Percentiles rank a stretch among this genome's conserved stretches.
Evolutionary conservation across 1,140 invertebrate species (phyloP).

Genomic region (Neoseiulus cucumeris): DNA sequence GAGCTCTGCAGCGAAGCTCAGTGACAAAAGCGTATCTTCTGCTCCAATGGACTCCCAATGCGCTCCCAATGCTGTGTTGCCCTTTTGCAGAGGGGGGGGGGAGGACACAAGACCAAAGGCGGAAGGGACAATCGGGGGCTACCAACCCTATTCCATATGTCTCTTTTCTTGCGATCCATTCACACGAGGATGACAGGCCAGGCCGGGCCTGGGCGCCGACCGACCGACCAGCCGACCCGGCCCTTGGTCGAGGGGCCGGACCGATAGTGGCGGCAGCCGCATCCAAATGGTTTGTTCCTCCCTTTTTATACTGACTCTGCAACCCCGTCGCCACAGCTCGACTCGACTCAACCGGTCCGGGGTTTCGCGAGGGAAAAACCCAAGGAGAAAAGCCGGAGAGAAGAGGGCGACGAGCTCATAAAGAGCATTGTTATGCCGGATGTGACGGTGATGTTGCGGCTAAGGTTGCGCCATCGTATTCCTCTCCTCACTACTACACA

Average conservation of each 20-base stretch:
- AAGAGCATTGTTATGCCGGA: too few relatives aligned
- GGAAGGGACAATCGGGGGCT: neutral
- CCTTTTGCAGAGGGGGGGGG: neutral
- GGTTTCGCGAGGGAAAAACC: neutral
- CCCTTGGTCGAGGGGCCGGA: neutral
- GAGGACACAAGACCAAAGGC: neutral
- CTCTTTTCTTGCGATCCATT: constrained; percentile 10
- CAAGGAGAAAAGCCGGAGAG: neutral
- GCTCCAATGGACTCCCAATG: too few relatives aligned
- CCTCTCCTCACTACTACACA: too few relatives aligned
- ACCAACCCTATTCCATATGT: constrained; percentile 8
- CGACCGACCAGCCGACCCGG: neutral
- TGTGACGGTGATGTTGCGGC: too few relatives aligned
- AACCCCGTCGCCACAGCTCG: neutral
- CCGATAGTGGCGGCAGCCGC: too few relatives aligned
- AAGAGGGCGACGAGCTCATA: neutral
- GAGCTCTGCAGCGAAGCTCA: too few relatives aligned
- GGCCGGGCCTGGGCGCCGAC: neutral
- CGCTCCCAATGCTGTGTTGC: too few relatives aligned
- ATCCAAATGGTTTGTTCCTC: constrained; percentile 3
- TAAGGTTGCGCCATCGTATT: too few relatives aligned
- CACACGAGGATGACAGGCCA: constrained; percentile 7
- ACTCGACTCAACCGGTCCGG: neutral
- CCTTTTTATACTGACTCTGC: constrained; percentile 6
- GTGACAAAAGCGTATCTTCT: too few relatives aligned